Evolutionary conservation across 2,113 vertebrate species (phyloP), one percentile per base, ranked within the genome.

Genomic region (Sylvilagus bachmani): DNA sequence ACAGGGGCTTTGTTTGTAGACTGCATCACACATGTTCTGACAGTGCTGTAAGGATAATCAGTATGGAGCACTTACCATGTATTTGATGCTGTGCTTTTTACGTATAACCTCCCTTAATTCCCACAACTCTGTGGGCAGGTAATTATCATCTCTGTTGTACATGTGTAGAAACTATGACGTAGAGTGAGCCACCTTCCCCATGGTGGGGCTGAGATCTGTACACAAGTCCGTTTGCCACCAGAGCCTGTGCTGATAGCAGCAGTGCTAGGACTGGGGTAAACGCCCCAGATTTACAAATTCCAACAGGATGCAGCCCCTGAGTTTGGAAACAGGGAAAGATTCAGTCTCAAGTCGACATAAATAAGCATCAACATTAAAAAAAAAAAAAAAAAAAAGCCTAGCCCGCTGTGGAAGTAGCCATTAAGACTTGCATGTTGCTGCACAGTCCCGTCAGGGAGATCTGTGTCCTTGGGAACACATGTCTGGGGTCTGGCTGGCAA

Each of bases 271-370:
- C 58, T 36, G 12, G 27, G 61, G 7, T 51, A 12, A n/a, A 31
- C 66, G 78, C 33, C 27, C 69, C 2, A 51, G 53, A 80, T 24
- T 74, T 21, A 61, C 75, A 44, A 44, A 77, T 44, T 61, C 58
- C 55, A 73, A 55, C 36, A 53, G 7, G 33, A 21, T 2, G 33
- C 17, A 61, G 31, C 44, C 19, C 14, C 67, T 55, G 25, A 58
- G 31, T 44, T 31, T 75, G 62, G 91, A 91, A 84, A 66, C 19
- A 49, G 77, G 9, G 38, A 17, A 77, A 75, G 66, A 53, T 80
- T 77, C 53, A n/a, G 51, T 81, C 53, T 94, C 91, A 80, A 0
- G 44, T 67, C n/a, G 61, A 77, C 70, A 73, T 75, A 62, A 88
- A 7, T 19, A 61, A 74, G 38, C 31, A 31, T 44, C 55, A 61